Conservation (phyloP, 2,888 invertebrate species). For the Camptogramma bilineatum region DNA sequence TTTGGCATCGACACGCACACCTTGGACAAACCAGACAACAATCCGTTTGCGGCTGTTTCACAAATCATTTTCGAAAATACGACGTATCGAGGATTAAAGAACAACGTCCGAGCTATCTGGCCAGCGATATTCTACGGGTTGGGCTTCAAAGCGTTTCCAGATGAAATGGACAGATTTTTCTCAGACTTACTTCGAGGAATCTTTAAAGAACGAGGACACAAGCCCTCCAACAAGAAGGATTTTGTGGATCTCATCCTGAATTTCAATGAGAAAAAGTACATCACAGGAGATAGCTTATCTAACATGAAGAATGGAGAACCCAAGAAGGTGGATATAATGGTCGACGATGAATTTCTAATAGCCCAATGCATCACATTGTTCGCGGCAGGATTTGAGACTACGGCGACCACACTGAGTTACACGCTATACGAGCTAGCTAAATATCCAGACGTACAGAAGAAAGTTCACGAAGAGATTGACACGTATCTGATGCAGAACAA, state of each 20-base stretch:
- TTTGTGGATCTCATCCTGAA: slow-evolving; percentile 64
- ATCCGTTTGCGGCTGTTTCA: slow-evolving; percentile 58
- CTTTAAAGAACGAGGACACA: slow-evolving; percentile 54
- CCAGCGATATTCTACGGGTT: slow-evolving; percentile 62
- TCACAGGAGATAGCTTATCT: slow-evolving; percentile 58
- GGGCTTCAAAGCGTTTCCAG: slow-evolving; percentile 54
- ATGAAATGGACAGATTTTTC: slow-evolving; percentile 55
- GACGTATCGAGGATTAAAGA: slow-evolving; percentile 50
- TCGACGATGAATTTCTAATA: slow-evolving; percentile 74
- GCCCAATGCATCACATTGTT: slow-evolving; percentile 83
- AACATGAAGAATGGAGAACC: slow-evolving; percentile 51
- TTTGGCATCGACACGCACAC: slow-evolving; percentile 67
- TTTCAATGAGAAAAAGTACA: slow-evolving; percentile 52
- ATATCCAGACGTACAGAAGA: slow-evolving; percentile 43
- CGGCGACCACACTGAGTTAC: slow-evolving; percentile 54
- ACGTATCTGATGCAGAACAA: slow-evolving; percentile 50
- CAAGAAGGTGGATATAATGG: slow-evolving; percentile 52
- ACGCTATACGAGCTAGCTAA: slow-evolving; percentile 61
- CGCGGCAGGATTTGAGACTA: slow-evolving; percentile 65
- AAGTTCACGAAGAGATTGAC: slow-evolving; percentile 57
- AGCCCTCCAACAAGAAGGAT: slow-evolving; percentile 57
- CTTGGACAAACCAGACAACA: slow-evolving; percentile 50
- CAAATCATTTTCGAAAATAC: slow-evolving; percentile 53
- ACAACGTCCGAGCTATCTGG: slow-evolving; percentile 56
- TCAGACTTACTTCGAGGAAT: slow-evolving; percentile 49